Percentiles rank a stretch among this genome's conserved stretches.
phyloP scores from a whole-genome alignment of 1,140 invertebrate species.

The Carposina sasakii region DNA sequence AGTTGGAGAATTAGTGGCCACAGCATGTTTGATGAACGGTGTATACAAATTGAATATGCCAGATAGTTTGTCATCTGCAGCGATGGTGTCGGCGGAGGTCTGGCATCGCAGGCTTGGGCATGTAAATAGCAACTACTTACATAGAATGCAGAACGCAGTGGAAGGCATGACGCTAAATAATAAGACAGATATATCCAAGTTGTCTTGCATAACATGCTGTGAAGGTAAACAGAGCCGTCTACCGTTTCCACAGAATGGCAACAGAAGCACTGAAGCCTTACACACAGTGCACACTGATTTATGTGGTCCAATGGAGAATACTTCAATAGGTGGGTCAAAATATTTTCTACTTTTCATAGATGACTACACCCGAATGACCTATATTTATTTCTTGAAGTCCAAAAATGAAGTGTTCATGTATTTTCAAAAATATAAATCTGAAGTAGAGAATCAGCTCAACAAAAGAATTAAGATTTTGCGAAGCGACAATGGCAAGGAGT shows the following conservation, averaged over 20 bases:
- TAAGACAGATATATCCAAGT: constrained; percentile 22
- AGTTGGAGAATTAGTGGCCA: too few species aligned
- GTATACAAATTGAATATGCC: too few species aligned
- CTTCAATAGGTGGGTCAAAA: too few species aligned
- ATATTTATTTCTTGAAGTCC: constrained; percentile 44
- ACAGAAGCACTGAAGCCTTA: too few species aligned
- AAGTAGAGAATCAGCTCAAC: constrained; percentile 1
- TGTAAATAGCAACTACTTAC: constrained; percentile 29
- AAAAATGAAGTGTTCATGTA: constrained; percentile 33
- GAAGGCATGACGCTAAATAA: constrained; percentile 14
- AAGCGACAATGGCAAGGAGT: neutral
- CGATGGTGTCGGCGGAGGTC: too few species aligned
- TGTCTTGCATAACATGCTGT: constrained; percentile 14
- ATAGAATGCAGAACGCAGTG: constrained; percentile 31
- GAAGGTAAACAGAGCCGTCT: neutral
- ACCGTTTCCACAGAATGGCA: too few species aligned
- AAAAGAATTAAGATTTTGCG: neutral
- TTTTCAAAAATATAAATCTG: constrained; percentile 35
- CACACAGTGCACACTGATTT: too few species aligned
- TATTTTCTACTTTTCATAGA: constrained; percentile 54
- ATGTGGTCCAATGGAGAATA: too few species aligned
- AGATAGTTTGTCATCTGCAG: too few species aligned
- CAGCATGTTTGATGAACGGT: too few species aligned
- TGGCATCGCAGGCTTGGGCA: constrained; percentile 41
- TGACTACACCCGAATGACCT: constrained; percentile 33